Conservation (phyloP, 2,797 vertebrate genomes). For the Anguilla obscura region DNA sequence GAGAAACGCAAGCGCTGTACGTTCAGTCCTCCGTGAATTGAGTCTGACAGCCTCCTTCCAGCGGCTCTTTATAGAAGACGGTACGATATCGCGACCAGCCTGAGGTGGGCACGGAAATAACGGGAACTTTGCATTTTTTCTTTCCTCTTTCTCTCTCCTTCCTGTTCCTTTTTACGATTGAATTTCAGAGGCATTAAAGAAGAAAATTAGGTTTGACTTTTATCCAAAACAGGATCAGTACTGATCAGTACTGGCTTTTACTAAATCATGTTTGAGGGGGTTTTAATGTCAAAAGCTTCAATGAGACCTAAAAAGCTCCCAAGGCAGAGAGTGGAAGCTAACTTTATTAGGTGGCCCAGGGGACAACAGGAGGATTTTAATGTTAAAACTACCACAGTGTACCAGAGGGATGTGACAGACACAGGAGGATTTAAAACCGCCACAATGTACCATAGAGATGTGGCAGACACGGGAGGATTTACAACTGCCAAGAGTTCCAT, state of each 20-base stretch:
- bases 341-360: slow-evolving; percentile 71
- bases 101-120: slow-evolving; percentile 11
- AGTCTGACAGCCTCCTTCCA: neutral
- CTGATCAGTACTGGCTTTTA: slow-evolving; percentile 58
- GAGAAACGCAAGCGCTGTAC: neutral
- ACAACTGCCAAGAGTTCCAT: neutral
- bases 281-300: slow-evolving; percentile 74
- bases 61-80: neutral
- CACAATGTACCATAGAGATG: neutral
- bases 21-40: neutral
- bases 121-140: slow-evolving; percentile 20
- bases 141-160: slow-evolving; percentile 26
- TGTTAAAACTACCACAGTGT: slow-evolving; percentile 54
- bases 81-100: neutral
- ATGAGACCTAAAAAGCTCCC: slow-evolving; percentile 66
- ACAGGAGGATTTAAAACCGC: neutral
- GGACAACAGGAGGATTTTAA: slow-evolving; percentile 54
- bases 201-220: slow-evolving; percentile 77
- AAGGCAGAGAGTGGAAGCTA: slow-evolving; percentile 68
- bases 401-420: slow-evolving; percentile 23
- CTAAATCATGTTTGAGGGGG: slow-evolving; percentile 76
- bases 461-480: neutral
- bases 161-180: slow-evolving; percentile 53
- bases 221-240: slow-evolving; percentile 72
- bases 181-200: slow-evolving; percentile 65